Conservation (phyloP, 1,140 invertebrate species). For the Trinorchestia longiramus region DNA sequence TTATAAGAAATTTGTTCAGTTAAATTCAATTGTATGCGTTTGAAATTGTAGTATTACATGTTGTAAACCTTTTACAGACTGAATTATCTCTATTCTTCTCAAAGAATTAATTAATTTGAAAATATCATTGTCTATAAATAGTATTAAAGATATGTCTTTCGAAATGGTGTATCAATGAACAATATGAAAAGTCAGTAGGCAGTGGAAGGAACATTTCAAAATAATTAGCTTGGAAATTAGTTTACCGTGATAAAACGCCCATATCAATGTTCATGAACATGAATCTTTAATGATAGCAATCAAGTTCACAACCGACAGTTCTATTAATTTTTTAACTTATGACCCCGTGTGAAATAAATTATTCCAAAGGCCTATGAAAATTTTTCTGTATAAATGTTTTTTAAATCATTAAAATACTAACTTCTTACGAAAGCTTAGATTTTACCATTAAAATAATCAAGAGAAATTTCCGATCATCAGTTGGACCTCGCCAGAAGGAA, state of each 20-base stretch:
- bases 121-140: background rate
- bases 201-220: background rate
- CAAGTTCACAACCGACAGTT: too few species aligned
- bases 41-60: background rate
- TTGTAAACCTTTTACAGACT: background rate
- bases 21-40: background rate
- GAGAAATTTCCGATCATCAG: background rate
- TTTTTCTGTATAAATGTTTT: too few species aligned
- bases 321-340: too few species aligned
- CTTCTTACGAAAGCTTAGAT: background rate
- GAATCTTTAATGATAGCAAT: too few species aligned
- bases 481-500: constrained; percentile 59
- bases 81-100: background rate
- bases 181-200: background rate
- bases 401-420: background rate
- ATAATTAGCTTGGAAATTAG: background rate
- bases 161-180: background rate
- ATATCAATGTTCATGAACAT: too few species aligned
- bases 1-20: background rate
- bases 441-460: background rate
- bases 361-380: too few species aligned
- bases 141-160: background rate
- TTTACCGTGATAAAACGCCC: too few species aligned
- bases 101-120: background rate
- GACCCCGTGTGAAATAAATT: too few species aligned